Evolutionary conservation across 2,113 vertebrate species (phyloP).

Genomic region (Asarcornis scutulata): DNA sequence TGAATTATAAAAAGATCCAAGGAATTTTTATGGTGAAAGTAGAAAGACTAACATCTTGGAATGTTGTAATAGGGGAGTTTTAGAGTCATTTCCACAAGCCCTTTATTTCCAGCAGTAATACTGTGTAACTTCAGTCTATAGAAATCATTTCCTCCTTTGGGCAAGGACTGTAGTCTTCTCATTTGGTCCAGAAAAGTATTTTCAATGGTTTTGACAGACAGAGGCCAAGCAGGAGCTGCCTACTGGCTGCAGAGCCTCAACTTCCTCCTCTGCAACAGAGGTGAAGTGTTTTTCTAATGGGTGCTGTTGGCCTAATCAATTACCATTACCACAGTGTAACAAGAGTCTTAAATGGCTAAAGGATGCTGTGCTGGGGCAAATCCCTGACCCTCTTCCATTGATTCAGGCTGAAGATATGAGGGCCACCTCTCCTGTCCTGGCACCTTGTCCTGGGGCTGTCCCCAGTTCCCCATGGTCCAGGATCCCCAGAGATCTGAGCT

Average conservation of each 20-base stretch:
- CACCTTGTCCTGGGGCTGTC: background rate
- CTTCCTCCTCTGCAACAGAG: background rate
- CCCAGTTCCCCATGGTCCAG: background rate
- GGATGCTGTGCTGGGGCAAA: background rate
- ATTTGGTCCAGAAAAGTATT: background rate
- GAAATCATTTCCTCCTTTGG: background rate
- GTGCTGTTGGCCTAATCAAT: background rate
- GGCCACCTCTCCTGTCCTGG: background rate
- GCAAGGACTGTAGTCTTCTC: background rate
- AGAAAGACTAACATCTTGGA: background rate
- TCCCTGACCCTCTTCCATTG: fast-evolving
- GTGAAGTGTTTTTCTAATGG: background rate
- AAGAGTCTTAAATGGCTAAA: background rate
- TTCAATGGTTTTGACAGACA: background rate
- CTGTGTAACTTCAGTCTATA: background rate
- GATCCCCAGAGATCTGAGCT: fast-evolving
- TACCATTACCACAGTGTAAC: background rate
- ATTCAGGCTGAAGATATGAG: background rate
- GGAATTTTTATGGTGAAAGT: background rate
- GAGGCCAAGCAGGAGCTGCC: background rate
- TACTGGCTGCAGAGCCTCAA: background rate
- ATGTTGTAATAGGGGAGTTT: background rate
- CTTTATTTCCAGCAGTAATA: background rate
- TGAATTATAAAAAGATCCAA: background rate
- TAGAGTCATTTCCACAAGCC: background rate